A percentile compares a stretch with the other conserved stretches of the same genome.
phyloP scores from a whole-genome alignment of 2,113 vertebrate species.

The Saccopteryx bilineata region DNA sequence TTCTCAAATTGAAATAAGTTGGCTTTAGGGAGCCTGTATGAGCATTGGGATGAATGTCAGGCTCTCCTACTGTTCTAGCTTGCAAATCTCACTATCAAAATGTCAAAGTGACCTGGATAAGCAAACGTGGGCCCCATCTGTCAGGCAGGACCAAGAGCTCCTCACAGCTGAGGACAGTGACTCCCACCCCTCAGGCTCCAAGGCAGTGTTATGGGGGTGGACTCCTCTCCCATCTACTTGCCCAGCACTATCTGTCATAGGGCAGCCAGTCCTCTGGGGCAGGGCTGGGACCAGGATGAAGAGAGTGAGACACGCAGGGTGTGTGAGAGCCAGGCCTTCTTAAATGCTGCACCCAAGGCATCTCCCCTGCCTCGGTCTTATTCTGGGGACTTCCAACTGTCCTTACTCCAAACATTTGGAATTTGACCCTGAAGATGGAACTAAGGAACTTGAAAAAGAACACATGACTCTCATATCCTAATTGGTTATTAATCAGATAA shows the following conservation, averaged over 20 bases:
- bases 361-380: background rate
- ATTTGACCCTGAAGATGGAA: background rate
- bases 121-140: background rate
- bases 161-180: background rate
- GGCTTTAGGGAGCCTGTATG: background rate
- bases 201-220: background rate
- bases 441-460: background rate
- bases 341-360: no score
- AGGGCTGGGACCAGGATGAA: no score
- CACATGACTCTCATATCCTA: background rate
- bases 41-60: background rate
- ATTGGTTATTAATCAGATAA: background rate
- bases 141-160: background rate
- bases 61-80: background rate
- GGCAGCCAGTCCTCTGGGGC: background rate
- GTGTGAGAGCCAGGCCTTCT: background rate
- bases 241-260: background rate
- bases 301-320: rapidly evolving
- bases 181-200: background rate
- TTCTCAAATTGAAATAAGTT: background rate
- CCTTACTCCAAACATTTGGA: background rate
- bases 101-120: background rate
- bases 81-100: background rate
- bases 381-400: background rate
- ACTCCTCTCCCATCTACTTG: no score